phyloP scores from a whole-genome alignment of 2,797 vertebrate species.

The Tokudaia muenninki region DNA sequence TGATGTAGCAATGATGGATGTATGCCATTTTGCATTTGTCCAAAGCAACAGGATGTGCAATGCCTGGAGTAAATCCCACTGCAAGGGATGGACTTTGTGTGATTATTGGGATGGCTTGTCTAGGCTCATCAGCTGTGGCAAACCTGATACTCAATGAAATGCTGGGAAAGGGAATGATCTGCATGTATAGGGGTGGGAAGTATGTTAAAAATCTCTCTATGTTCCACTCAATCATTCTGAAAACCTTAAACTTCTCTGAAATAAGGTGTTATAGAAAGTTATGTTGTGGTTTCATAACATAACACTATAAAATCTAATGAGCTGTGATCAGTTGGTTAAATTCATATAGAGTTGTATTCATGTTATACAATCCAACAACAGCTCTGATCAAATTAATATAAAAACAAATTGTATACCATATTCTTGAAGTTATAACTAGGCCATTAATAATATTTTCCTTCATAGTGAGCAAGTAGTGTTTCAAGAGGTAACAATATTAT shows the following conservation, averaged over 20 bases:
- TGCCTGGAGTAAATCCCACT: background rate
- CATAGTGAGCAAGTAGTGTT: background rate
- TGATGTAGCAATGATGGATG: background rate
- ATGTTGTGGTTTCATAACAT: background rate
- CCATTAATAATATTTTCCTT: constrained; percentile 18
- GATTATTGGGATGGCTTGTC: background rate
- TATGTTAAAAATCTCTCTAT: background rate
- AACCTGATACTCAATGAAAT: background rate
- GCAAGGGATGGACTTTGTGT: background rate
- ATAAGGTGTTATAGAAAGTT: background rate
- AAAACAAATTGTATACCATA: constrained; percentile 10
- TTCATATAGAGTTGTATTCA: constrained; percentile 45
- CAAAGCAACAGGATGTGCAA: background rate
- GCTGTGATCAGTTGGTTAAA: constrained; percentile 32
- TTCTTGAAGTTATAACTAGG: constrained; percentile 54
- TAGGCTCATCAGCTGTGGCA: background rate
- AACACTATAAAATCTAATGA: background rate
- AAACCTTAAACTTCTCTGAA: background rate
- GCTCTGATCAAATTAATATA: constrained; percentile 59
- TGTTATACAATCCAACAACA: constrained; percentile 8
- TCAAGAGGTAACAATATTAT: background rate
- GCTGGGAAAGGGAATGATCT: background rate
- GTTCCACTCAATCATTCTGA: background rate
- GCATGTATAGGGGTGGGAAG: background rate
- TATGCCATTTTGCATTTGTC: background rate